Percentiles rank a stretch among this genome's conserved stretches.
Evolutionary conservation across 2,797 vertebrate species (phyloP).

Genomic region (Hipposideros larvatus): DNA sequence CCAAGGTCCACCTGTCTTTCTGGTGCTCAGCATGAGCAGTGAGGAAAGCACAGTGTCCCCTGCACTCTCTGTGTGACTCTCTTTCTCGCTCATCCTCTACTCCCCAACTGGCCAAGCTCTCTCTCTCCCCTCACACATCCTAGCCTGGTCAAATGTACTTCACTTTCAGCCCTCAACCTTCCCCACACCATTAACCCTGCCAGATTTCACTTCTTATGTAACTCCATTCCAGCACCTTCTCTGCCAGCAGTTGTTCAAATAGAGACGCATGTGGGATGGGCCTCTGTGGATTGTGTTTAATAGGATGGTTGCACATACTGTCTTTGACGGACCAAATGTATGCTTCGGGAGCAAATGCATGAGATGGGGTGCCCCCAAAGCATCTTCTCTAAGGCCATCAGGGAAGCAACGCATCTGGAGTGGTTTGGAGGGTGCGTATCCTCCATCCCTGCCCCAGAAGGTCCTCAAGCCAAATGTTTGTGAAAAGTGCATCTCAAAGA

Average conservation of each 20-base stretch:
- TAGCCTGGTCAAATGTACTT: background rate
- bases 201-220: background rate
- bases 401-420: background rate
- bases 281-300: background rate
- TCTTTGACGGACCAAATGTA: background rate
- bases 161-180: background rate
- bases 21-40: background rate
- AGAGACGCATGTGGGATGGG: background rate
- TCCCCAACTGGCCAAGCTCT: background rate
- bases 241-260: background rate
- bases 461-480: background rate
- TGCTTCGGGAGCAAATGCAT: background rate
- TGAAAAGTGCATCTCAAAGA: background rate
- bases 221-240: background rate
- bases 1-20: background rate
- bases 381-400: background rate
- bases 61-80: too few relatives aligned
- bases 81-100: background rate
- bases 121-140: rapidly evolving
- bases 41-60: background rate
- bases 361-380: too few relatives aligned
- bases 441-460: background rate
- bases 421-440: background rate
- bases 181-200: background rate
- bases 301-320: background rate